These are phyloP conservation scores for Lasioglossum albipes DNA, from an alignment of 1,140 invertebrate genomes.

Conservation along the genomic window DNA sequence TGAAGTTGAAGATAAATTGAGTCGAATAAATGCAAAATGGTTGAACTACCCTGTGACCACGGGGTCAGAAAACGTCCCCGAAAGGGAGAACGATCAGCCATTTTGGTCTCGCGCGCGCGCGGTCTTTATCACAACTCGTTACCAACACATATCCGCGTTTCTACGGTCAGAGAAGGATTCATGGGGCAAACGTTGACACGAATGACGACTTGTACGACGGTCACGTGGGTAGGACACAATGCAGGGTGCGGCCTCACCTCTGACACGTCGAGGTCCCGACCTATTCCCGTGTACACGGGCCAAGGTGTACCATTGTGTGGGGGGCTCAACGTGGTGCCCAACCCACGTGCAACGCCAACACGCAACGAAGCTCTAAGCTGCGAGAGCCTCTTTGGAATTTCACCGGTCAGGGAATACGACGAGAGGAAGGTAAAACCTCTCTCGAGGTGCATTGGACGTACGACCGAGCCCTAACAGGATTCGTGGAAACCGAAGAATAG, in stretches of 20 bases:
- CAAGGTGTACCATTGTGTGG: constrained; percentile 60
- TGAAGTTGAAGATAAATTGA: too few relatives aligned
- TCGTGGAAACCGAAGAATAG: constrained; percentile 24
- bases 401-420: constrained; percentile 65
- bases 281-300: constrained; percentile 68
- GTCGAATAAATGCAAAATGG: too few relatives aligned
- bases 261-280: constrained; percentile 75
- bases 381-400: constrained; percentile 67
- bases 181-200: constrained; percentile 67
- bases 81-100: not conserved
- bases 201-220: constrained; percentile 77
- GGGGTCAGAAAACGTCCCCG: not conserved
- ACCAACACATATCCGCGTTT: constrained; percentile 25
- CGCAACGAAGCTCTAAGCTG: constrained; percentile 55
- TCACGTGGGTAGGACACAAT: constrained; percentile 79
- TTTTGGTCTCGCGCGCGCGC: not conserved
- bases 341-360: constrained; percentile 73
- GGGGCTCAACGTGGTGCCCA: constrained; percentile 60
- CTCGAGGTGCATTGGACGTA: not conserved
- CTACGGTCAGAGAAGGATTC: constrained; percentile 51
- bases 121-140: constrained; percentile 32
- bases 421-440: constrained; percentile 4
- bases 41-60: too few relatives aligned
- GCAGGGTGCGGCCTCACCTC: constrained; percentile 78
- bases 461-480: constrained; percentile 6